Conservation (phyloP, 2,113 vertebrate species). For the Geococcyx californianus region DNA sequence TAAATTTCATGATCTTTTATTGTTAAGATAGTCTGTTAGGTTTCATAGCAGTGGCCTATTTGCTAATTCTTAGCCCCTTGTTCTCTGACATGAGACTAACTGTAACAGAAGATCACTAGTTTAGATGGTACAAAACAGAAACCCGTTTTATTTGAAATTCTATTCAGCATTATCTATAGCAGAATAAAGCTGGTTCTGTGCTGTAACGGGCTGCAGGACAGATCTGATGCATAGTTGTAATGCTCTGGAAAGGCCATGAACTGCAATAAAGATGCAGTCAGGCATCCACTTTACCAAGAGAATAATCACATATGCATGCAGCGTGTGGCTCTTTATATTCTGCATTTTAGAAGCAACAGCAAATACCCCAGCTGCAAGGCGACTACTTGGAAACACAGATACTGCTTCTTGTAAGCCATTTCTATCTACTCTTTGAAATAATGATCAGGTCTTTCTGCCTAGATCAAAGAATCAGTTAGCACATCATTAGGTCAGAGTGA, state of each 20-base stretch:
- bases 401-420: not conserved
- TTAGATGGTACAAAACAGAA: not conserved
- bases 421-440: not conserved
- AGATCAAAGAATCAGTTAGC: not conserved
- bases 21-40: not conserved
- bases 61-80: not conserved
- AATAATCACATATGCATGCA: not conserved
- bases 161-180: not conserved
- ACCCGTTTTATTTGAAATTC: not conserved
- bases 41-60: not conserved
- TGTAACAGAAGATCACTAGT: not conserved
- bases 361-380: not conserved
- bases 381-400: not conserved
- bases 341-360: not conserved
- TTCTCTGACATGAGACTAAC: not conserved
- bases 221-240: not conserved
- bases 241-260: not conserved
- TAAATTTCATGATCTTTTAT: not conserved
- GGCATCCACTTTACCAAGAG: not conserved
- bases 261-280: not conserved
- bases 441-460: not conserved
- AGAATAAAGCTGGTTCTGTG: not conserved
- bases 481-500: not conserved
- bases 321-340: not conserved
- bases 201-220: not conserved